These are phyloP conservation scores for Psittacula derbiana DNA, from an alignment of 2,797 vertebrate genomes.

Conservation along the genomic window DNA sequence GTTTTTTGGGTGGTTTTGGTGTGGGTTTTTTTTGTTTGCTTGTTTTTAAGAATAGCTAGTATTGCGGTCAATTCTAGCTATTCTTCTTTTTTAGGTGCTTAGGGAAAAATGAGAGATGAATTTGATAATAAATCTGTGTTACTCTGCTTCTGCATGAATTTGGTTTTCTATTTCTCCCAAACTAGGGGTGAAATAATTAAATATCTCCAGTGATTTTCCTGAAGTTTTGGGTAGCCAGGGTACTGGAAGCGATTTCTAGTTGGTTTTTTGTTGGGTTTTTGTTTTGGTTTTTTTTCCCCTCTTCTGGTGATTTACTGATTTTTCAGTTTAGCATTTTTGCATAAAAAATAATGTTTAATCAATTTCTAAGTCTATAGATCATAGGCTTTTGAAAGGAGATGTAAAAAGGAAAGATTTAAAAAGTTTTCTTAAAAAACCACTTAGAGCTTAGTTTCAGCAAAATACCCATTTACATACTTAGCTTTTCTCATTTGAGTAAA, in stretches of 20 bases:
- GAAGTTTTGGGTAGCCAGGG: not conserved
- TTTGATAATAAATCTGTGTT: not conserved
- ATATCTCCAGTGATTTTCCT: not conserved
- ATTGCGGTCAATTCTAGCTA: not conserved
- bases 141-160: not conserved
- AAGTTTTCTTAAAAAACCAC: not conserved
- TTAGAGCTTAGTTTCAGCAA: not conserved
- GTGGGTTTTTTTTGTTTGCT: not conserved
- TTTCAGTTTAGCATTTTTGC: not conserved
- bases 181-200: not conserved
- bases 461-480: not conserved
- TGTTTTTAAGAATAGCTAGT: not conserved
- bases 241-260: not conserved
- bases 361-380: not conserved
- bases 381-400: not conserved
- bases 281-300: not conserved
- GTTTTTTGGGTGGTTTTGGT: not conserved
- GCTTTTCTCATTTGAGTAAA: not conserved
- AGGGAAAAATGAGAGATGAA: not conserved
- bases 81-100: not conserved
- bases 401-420: not conserved
- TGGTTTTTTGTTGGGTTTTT: not conserved
- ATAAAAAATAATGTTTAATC: not conserved
- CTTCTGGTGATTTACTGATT: not conserved
- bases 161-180: not conserved